These are phyloP conservation scores for Calcarius lapponicus DNA, from an alignment of 2,797 vertebrate genomes.

Conservation along the genomic window DNA sequence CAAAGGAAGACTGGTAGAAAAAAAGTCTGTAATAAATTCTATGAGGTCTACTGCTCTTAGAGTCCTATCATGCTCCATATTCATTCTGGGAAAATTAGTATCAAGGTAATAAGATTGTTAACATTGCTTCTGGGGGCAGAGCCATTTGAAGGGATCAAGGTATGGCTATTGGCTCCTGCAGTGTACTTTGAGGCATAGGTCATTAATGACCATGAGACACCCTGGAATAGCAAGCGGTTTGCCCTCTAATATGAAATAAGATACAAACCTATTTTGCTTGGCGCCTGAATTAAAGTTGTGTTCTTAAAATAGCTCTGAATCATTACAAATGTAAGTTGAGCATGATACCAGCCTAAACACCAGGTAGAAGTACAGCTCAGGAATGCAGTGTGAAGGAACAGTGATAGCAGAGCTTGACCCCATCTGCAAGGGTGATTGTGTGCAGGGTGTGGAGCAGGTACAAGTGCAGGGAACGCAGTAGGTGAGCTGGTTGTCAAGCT, in stretches of 20 bases:
- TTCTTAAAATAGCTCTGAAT: constrained; percentile 39
- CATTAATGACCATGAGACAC: background rate
- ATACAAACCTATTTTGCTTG: constrained; percentile 4
- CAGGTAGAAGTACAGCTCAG: background rate
- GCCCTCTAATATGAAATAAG: background rate
- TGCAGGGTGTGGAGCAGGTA: background rate
- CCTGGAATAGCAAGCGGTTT: background rate
- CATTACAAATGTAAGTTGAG: background rate
- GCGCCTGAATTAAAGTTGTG: background rate
- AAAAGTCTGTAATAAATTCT: constrained; percentile 5
- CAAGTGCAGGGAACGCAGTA: background rate
- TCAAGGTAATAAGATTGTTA: background rate
- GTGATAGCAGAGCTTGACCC: background rate
- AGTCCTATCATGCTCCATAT: background rate
- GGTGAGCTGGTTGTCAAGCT: background rate
- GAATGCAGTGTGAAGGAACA: background rate
- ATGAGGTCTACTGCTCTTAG: background rate
- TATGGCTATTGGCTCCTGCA: background rate
- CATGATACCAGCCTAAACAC: constrained; percentile 2
- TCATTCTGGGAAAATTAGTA: background rate
- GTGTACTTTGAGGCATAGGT: background rate
- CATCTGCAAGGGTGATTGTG: background rate
- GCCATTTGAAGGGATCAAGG: constrained; percentile 17
- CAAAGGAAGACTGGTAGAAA: background rate
- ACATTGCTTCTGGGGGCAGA: background rate